Evolutionary conservation across 2,888 invertebrate species (phyloP).

Genomic region (Eumacrocentrus americanus): DNA sequence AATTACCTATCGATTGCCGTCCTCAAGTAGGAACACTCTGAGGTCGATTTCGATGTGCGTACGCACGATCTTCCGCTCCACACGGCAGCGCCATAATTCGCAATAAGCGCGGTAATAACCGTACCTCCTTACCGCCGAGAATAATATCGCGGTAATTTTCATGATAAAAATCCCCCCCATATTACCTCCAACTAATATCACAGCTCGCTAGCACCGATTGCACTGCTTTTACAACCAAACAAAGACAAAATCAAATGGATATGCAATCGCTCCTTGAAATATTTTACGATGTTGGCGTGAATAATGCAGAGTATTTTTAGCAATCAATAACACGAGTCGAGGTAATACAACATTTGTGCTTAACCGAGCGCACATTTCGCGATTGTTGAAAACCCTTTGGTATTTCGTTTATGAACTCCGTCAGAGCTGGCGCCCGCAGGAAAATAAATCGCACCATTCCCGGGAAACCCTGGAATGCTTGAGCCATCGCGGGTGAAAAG

Average conservation of each 20-base stretch:
- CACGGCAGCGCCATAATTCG: constrained; percentile 48
- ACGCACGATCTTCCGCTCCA: constrained; percentile 37
- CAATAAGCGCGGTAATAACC: constrained; percentile 54
- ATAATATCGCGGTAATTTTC: constrained; percentile 47
- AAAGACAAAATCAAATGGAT: neutral
- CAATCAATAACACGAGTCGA: too few relatives aligned
- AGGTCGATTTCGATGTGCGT: neutral
- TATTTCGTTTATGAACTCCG: constrained; percentile 5
- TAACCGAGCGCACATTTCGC: neutral
- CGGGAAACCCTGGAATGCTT: neutral
- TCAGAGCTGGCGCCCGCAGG: neutral
- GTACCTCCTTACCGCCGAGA: constrained; percentile 46
- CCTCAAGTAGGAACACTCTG: constrained; percentile 25
- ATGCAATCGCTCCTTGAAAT: neutral
- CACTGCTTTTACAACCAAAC: neutral
- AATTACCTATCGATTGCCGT: constrained; percentile 55
- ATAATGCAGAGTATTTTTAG: neutral
- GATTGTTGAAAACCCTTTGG: neutral
- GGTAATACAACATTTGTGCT: too few relatives aligned
- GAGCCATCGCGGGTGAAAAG: neutral
- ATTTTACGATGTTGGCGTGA: neutral
- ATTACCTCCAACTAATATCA: constrained; percentile 18
- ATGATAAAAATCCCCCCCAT: constrained; percentile 37
- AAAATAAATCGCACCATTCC: constrained; percentile 1
- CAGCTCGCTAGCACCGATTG: neutral